Evolutionary conservation across 2,888 invertebrate species (phyloP).

Genomic region (Thysanoteuthis rhombus): DNA sequence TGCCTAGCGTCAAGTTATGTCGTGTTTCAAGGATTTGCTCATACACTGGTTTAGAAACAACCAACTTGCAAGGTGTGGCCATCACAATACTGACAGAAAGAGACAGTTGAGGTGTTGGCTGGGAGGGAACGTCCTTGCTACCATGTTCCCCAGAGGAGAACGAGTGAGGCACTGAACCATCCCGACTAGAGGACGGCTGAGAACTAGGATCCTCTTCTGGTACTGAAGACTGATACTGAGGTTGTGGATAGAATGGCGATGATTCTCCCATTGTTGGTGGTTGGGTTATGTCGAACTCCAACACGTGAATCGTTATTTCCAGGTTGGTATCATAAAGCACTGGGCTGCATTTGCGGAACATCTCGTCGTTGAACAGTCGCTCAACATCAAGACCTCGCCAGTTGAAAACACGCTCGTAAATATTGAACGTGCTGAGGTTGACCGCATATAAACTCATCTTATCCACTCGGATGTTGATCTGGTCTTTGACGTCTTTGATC

Average conservation of each 20-base stretch:
- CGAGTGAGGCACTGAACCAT: not conserved
- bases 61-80: constrained; percentile 78
- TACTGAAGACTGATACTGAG: not conserved
- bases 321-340: constrained; percentile 90
- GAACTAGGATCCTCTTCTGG: not conserved
- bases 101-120: not conserved
- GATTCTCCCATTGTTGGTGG: not conserved
- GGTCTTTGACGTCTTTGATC: constrained; percentile 35
- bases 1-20: constrained; percentile 57
- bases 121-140: not conserved
- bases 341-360: constrained; percentile 70
- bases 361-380: not conserved
- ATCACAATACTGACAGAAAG: constrained; percentile 21
- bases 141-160: not conserved
- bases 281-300: constrained; percentile 14
- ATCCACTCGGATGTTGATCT: constrained; percentile 75
- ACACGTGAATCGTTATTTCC: constrained; percentile 71
- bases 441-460: constrained; percentile 89
- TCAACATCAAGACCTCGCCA: not conserved
- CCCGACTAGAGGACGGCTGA: not conserved
- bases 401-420: constrained; percentile 25
- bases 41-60: constrained; percentile 86
- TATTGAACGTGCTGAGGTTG: constrained; percentile 71
- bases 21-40: constrained; percentile 79
- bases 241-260: not conserved